A percentile compares a stretch with the other conserved stretches of the same genome.
Evolutionary conservation across 2,797 vertebrate species (phyloP).

Genomic region (Acridotheres tristis): DNA sequence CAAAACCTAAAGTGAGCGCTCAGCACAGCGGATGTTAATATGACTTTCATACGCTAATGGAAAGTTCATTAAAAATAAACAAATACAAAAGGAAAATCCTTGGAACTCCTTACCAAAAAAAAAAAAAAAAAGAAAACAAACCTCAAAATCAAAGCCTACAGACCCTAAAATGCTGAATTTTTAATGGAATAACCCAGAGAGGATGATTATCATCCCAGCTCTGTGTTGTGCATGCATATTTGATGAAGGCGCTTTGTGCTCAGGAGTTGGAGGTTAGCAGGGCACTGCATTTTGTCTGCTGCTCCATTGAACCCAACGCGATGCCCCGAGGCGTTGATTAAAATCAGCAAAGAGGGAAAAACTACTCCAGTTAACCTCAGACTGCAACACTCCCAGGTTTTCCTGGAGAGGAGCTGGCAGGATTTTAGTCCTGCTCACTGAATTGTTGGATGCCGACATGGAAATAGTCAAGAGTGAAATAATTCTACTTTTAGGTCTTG

Average conservation of each 20-base stretch:
- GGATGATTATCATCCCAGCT: conserved; percentile 39
- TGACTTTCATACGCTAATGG: conserved; percentile 1
- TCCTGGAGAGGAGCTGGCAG: not conserved
- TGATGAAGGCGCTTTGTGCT: conserved; percentile 59
- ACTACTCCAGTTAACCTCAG: conserved; percentile 9
- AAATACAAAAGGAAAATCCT: conserved; percentile 35
- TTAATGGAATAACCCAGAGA: conserved; percentile 43
- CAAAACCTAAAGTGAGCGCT: not conserved
- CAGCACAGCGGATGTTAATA: not conserved
- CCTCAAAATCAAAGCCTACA: conserved; percentile 27
- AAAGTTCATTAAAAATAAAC: conserved; percentile 55
- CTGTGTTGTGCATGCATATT: conserved; percentile 61
- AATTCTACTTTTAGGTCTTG: not conserved
- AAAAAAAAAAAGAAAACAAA: not conserved
- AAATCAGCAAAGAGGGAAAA: conserved; percentile 43
- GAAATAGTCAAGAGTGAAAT: not conserved
- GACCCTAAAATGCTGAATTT: conserved; percentile 11
- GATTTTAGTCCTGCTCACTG: not conserved
- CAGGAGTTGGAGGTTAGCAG: conserved; percentile 45
- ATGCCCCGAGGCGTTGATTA: conserved; percentile 59
- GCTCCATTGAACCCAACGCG: conserved; percentile 52
- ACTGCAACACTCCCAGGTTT: not conserved
- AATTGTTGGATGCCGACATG: not conserved
- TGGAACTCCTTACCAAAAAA: not conserved
- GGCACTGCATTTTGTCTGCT: conserved; percentile 44